Conservation (phyloP, 2,113 vertebrate genomes). For the Lanius ludovicianus region DNA sequence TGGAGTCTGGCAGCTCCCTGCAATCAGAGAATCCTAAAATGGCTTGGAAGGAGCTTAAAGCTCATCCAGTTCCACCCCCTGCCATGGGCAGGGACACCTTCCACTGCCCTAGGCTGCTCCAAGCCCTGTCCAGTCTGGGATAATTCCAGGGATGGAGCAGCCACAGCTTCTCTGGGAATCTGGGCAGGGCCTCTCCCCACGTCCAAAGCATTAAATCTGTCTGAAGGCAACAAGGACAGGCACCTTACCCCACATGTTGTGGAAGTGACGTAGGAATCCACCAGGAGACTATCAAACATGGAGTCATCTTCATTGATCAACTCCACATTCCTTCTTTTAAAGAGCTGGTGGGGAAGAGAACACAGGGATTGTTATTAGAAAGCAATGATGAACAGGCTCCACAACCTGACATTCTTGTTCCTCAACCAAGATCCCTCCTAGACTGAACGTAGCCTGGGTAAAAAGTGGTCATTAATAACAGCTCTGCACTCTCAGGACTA, state of each 20-base stretch:
- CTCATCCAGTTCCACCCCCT: neutral
- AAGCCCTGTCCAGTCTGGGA: neutral
- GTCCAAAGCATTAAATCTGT: rapidly evolving
- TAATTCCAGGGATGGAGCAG: neutral
- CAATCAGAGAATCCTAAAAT: neutral
- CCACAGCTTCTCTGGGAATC: neutral
- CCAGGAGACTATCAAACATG: constrained; percentile 90
- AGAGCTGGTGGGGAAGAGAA: constrained; percentile 79
- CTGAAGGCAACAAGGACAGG: neutral
- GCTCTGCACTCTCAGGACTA: neutral
- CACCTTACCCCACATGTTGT: constrained; percentile 81
- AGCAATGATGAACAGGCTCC: neutral
- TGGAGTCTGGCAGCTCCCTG: neutral
- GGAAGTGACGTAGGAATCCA: constrained; percentile 87
- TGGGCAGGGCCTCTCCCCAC: too few relatives aligned
- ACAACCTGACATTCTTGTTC: neutral
- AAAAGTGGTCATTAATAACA: neutral
- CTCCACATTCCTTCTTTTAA: constrained; percentile 97
- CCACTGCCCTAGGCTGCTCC: neutral
- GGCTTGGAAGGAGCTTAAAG: neutral
- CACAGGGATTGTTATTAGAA: neutral
- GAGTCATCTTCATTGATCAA: constrained; percentile 88
- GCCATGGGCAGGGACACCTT: neutral
- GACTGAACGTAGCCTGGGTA: neutral
- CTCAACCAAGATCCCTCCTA: neutral